phyloP scores from a whole-genome alignment of 2,888 invertebrate species.

The Spodoptera littoralis region DNA sequence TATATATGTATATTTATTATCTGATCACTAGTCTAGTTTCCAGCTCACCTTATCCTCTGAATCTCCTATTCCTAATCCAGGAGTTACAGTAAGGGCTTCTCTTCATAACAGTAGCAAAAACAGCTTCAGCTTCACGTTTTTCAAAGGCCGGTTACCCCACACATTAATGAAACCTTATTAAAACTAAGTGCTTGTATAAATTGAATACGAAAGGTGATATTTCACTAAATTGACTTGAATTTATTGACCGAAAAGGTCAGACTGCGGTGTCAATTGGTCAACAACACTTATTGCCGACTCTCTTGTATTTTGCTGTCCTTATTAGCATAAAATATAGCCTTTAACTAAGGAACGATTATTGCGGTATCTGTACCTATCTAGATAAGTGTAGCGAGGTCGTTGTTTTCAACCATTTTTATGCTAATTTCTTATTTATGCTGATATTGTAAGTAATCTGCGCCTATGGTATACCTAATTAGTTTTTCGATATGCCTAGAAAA shows the following conservation, averaged over 20 bases:
- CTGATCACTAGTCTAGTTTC: too few relatives aligned
- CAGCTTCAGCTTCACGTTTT: background rate
- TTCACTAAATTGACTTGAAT: constrained; percentile 44
- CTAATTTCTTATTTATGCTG: constrained; percentile 5
- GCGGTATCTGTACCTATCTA: constrained; percentile 19
- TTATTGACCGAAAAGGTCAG: constrained; percentile 49
- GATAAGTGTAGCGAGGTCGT: constrained; percentile 24
- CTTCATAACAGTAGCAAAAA: too few relatives aligned
- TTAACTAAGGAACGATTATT: constrained; percentile 14
- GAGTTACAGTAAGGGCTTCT: too few relatives aligned
- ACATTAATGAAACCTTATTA: constrained; percentile 25
- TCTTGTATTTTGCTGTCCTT: constrained; percentile 18
- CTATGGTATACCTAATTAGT: background rate
- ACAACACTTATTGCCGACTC: constrained; percentile 9
- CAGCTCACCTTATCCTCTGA: too few relatives aligned
- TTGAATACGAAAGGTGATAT: constrained; percentile 26
- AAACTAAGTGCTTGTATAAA: constrained; percentile 26
- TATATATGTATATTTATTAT: too few relatives aligned
- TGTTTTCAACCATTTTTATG: constrained; percentile 22
- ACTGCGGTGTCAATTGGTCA: constrained; percentile 48
- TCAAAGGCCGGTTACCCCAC: background rate
- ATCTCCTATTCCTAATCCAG: too few relatives aligned
- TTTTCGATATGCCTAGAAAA: too few relatives aligned
- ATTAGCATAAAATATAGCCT: constrained; percentile 36
- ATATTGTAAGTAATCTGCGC: background rate